Evolutionary conservation across 2,113 vertebrate species (phyloP), one percentile per base, ranked within the genome.

Genomic region (Eidolon helvum): DNA sequence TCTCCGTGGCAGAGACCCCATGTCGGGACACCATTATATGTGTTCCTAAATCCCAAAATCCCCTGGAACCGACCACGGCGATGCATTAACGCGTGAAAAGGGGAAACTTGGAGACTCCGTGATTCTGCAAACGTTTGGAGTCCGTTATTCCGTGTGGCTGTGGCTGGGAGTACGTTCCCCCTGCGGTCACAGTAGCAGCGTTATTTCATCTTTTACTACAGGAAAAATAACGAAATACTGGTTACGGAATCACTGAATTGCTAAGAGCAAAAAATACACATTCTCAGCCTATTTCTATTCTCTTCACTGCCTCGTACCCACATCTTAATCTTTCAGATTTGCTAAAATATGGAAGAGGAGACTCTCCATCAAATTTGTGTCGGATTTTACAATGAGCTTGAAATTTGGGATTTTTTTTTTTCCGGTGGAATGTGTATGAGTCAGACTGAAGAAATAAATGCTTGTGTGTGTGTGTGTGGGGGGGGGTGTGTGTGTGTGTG

Each of bases 11-110:
- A 3, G 30, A 30, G 61, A 74, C 8, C 16, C 71, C 15, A 28
- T 16, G 15, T 45, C 71, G 4, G 2, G 45, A 33, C 26, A 10
- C 14, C 4, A 2, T 35, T 3, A 8, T 28, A 3, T 0, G 2
- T 33, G 0, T 45, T 9, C 43, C 18, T 48, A 0, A 38, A n/a
- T 75, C 65, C 22, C 4, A 4, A 33, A 26, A 28, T 21, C 26
- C 24, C 1, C 30, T 4, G 5, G 7, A 14, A 7, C 38, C 38
- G 40, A 6, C 2, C 15, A 0, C 12, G 0, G 26, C 0, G 15
- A 30, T 24, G 15, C 28, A 11, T 16, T 7, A 19, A 28, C 16
- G 10, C 0, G 18, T 14, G 30, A 5, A 59, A 59, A 14, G 30
- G 7, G 14, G 61, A 38, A 24, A 9, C 14, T 43, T 30, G 14